Evolutionary conservation across 92 coral and sea anemone species (phyloP), one percentile per base, ranked within the genome.

Genomic region (Blastomussa wellsi): DNA sequence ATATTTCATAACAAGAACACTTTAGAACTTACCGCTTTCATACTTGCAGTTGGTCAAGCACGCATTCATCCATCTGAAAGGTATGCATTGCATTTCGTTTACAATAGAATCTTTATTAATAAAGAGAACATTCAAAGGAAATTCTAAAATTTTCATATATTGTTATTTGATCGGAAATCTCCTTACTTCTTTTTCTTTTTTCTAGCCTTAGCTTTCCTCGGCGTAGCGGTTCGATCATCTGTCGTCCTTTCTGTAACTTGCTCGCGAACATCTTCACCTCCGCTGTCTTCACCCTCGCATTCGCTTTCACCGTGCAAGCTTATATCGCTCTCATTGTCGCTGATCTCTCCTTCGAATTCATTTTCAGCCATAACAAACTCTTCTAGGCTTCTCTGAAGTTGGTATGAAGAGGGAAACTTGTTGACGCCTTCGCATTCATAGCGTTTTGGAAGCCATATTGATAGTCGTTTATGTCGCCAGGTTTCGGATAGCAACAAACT

Each of bases 11-110:
- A 52, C 35, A 66, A 64, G 16, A 9, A 57, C 59, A 32, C 99
- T n/a, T n/a, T n/a, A n/a, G n/a, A n/a, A n/a, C n/a, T 89, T 84
- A 96, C 99, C 99, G 89, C 98, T 94, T 67, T 96, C 99, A 60
- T 96, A 96, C 84, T 96, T 96, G 89, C 99, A 96, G 81, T 86
- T 96, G 36, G 96, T 89, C 72, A 96, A 89, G 88, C 98, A 94
- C 20, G 89, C 92, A 60, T 92, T 91, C 80, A 96, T 89, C 95
- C 99, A 96, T 86, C 99, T 96, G 72, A 31, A 81, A 19, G 8
- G 13, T 51, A 32, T 29, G 41, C n/a, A 69, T 42, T 20, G n/a
- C 38, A 59, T 69, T 20, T 15, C 10, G 44, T 7, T 81, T 29
- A 0, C 38, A 33, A 71, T 36, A 38, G n/a, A 70, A 32, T 52